phyloP scores from a whole-genome alignment of 2,888 invertebrate species.

The Cancer borealis region DNA sequence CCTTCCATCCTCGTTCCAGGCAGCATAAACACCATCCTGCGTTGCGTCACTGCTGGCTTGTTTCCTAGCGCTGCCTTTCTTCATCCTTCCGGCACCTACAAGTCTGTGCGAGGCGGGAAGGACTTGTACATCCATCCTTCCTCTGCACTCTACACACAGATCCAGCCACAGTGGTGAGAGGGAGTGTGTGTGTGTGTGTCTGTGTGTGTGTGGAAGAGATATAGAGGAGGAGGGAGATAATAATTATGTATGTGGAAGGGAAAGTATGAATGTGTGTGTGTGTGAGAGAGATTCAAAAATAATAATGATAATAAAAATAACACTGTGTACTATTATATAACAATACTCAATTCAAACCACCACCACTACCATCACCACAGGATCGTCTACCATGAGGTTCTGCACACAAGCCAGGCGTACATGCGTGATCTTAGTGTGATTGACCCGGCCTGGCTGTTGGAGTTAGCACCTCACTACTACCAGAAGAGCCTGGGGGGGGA shows the following conservation, averaged over 20 bases:
- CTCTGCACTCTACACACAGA: conserved; percentile 89
- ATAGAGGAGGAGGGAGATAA: not conserved
- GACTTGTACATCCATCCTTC: conserved; percentile 91
- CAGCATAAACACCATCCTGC: conserved; percentile 86
- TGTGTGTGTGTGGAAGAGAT: not conserved
- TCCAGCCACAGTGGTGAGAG: conserved; percentile 87
- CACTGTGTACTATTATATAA: too few species aligned
- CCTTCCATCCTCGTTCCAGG: conserved; percentile 80
- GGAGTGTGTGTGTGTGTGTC: not conserved
- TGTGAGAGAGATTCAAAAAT: not conserved
- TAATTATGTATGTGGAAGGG: not conserved
- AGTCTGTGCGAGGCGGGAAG: conserved; percentile 88
- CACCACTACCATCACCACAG: conserved; percentile 22
- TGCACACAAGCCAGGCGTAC: conserved; percentile 83
- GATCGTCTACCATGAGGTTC: conserved; percentile 66
- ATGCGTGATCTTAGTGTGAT: conserved; percentile 95
- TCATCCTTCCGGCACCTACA: conserved; percentile 88
- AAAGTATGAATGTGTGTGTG: not conserved
- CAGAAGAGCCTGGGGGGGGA: conserved; percentile 81
- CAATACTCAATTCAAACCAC: too few species aligned
- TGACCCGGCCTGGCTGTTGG: conserved; percentile 92
- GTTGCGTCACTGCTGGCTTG: conserved; percentile 92
- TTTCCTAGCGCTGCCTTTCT: conserved; percentile 95
- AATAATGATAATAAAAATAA: not conserved
- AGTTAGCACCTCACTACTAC: conserved; percentile 97